Evolutionary conservation across 2,797 vertebrate genomes (phyloP).

Genomic region (Nannoperca australis): DNA sequence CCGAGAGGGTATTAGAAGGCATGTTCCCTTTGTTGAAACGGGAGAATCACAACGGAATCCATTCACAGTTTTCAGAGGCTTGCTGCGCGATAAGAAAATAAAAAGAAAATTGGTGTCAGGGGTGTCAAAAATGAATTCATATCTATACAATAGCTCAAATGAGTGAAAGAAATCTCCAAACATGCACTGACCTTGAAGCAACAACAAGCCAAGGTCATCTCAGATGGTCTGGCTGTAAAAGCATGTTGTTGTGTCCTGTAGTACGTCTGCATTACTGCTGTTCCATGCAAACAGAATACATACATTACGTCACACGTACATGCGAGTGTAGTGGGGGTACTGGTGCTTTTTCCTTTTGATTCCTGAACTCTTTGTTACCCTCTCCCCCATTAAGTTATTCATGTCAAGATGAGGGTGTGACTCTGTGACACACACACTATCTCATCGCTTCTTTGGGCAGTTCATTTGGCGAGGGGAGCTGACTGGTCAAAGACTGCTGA

Average conservation of each 20-base stretch:
- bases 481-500: conserved; percentile 17
- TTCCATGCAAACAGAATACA: conserved; percentile 7
- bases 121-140: conserved; percentile 21
- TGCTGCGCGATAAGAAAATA: conserved; percentile 1
- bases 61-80: background rate
- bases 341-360: conserved; percentile 21
- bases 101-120: conserved; percentile 11
- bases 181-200: conserved; percentile 22
- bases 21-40: conserved; percentile 2
- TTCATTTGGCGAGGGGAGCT: background rate
- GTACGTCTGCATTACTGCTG: background rate
- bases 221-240: background rate
- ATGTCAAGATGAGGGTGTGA: conserved; percentile 31
- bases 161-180: conserved; percentile 18
- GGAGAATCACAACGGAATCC: conserved; percentile 7
- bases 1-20: conserved; percentile 13
- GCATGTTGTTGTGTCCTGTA: conserved; percentile 8
- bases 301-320: conserved; percentile 17
- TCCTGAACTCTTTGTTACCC: conserved; percentile 21
- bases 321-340: conserved; percentile 13
- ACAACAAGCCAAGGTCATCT: conserved; percentile 25
- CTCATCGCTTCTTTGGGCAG: conserved; percentile 13
- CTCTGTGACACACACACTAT: conserved; percentile 29
- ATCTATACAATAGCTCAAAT: conserved; percentile 22
- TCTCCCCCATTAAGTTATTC: conserved; percentile 57